Percentiles rank a stretch among this genome's conserved stretches.
These are phyloP conservation scores for Aspiorhynchus laticeps DNA, from an alignment of 2,113 vertebrate genomes.

Conservation along the genomic window DNA sequence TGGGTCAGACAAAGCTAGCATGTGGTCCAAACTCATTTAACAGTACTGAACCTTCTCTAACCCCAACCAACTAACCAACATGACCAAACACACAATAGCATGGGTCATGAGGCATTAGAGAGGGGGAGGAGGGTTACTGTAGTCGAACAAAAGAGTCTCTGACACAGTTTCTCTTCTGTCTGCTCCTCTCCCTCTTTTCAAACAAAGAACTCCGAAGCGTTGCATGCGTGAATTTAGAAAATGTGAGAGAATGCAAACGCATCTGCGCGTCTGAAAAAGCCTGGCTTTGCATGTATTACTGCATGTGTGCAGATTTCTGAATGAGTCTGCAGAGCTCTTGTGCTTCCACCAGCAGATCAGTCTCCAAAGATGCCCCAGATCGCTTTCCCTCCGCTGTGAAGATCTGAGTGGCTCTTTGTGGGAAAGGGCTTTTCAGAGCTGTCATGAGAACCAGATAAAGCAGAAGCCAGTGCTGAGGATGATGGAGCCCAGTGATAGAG, in stretches of 20 bases:
- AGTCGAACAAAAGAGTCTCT: slow-evolving; percentile 67
- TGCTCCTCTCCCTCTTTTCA: slow-evolving; percentile 22
- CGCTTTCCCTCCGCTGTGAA: slow-evolving; percentile 8
- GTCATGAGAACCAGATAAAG: slow-evolving; percentile 32
- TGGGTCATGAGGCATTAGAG: slow-evolving; percentile 40
- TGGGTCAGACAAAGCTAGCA: not conserved
- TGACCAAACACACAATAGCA: slow-evolving; percentile 54
- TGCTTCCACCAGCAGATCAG: slow-evolving; percentile 8
- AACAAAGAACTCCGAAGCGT: slow-evolving; percentile 17
- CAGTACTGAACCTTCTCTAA: slow-evolving; percentile 33
- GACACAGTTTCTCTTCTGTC: slow-evolving; percentile 63
- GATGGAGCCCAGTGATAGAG: slow-evolving; percentile 22
- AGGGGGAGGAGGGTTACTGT: slow-evolving; percentile 56
- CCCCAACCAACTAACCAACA: slow-evolving; percentile 58
- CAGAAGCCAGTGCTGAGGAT: slow-evolving; percentile 21
- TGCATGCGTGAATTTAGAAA: slow-evolving; percentile 59
- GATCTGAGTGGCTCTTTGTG: slow-evolving; percentile 35
- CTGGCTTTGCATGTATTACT: slow-evolving; percentile 28
- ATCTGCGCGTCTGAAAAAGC: slow-evolving; percentile 28
- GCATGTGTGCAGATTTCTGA: slow-evolving; percentile 18
- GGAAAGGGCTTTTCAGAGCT: slow-evolving; percentile 23
- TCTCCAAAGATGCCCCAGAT: slow-evolving; percentile 15
- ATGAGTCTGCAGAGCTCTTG: slow-evolving; percentile 37
- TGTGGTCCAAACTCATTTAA: not conserved
- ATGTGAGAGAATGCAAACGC: slow-evolving; percentile 52